These are phyloP conservation scores for Anguilla pacifica DNA, from an alignment of 2,797 vertebrate genomes.

Conservation along the genomic window DNA sequence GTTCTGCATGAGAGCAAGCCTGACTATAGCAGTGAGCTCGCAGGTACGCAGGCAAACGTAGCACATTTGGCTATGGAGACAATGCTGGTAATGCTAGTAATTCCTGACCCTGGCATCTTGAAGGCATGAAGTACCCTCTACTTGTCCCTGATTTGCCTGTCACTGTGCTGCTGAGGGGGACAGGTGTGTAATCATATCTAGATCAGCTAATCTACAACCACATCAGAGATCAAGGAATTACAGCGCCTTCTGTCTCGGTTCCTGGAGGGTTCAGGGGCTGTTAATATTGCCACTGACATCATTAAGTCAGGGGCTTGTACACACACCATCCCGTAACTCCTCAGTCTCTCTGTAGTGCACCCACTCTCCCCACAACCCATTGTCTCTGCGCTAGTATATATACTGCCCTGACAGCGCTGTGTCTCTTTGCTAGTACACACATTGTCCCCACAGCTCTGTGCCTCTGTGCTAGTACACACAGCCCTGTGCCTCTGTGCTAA, in stretches of 20 bases:
- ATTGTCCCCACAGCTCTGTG: background rate
- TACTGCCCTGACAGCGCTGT: background rate
- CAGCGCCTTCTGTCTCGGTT: constrained; percentile 13
- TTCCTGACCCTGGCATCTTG: background rate
- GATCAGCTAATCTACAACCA: constrained; percentile 6
- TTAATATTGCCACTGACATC: background rate
- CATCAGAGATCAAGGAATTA: constrained; percentile 18
- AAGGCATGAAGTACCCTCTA: background rate
- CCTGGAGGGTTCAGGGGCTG: background rate
- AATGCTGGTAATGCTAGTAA: background rate
- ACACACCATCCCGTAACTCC: background rate
- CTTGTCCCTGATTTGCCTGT: background rate
- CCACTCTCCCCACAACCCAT: background rate
- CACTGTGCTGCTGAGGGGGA: background rate
- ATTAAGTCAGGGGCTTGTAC: background rate
- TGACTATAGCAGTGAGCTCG: constrained; percentile 9
- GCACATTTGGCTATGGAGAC: background rate
- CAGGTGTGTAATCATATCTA: background rate
- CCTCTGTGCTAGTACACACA: background rate
- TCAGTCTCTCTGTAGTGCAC: background rate
- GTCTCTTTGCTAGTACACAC: background rate
- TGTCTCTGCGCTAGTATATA: background rate
- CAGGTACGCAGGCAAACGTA: background rate
- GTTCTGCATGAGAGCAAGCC: background rate
- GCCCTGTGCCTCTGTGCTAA: background rate